Conservation (phyloP, 2,888 invertebrate genomes). For the Cinara cedri region DNA sequence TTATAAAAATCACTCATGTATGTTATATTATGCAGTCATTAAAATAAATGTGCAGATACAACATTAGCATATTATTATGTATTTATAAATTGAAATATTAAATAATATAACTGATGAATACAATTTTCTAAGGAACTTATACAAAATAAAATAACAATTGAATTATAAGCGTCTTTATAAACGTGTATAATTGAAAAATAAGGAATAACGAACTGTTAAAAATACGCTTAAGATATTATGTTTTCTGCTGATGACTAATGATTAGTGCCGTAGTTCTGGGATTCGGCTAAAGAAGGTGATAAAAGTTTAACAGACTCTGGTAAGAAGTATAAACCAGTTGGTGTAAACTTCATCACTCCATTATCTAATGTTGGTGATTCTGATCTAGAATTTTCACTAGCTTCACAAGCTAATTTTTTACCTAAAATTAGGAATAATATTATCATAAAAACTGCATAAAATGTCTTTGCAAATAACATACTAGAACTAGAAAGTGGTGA, state of each 20-base stretch:
- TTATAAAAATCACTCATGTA: constrained; percentile 35
- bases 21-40: constrained; percentile 35
- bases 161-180: constrained; percentile 49
- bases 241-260: constrained; percentile 19
- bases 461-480: background rate
- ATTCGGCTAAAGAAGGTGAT: constrained; percentile 27
- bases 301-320: constrained; percentile 51
- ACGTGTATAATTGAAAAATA: constrained; percentile 42
- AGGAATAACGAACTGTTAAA: constrained; percentile 43
- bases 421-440: constrained; percentile 24
- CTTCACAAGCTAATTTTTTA: constrained; percentile 36
- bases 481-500: constrained; percentile 46
- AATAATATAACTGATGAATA: constrained; percentile 40
- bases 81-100: constrained; percentile 42
- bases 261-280: constrained; percentile 35
- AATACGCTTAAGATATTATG: constrained; percentile 37
- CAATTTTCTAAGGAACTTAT: constrained; percentile 56
- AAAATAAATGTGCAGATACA: constrained; percentile 41
- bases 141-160: constrained; percentile 56
- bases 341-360: constrained; percentile 39
- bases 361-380: constrained; percentile 38
- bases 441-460: background rate
- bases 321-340: constrained; percentile 52
- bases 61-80: constrained; percentile 6
- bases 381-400: constrained; percentile 47